phyloP scores from a whole-genome alignment of 2,113 vertebrate species.

The Dasyornis broadbenti region DNA sequence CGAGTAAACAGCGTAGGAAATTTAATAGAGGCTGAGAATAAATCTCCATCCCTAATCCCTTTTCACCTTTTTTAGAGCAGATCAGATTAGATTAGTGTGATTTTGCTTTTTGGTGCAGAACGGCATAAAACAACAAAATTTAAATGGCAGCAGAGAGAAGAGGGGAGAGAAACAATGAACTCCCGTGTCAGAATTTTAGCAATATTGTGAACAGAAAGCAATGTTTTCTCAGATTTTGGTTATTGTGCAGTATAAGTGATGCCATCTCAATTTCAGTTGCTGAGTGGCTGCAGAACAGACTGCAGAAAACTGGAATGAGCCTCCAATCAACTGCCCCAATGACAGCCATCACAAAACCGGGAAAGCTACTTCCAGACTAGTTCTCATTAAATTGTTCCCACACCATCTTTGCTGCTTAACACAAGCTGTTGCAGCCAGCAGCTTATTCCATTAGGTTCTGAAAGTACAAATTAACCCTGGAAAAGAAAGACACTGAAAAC shows the following conservation, averaged over 20 bases:
- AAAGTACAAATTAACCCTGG: not conserved
- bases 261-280: not conserved
- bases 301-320: not conserved
- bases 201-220: not conserved
- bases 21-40: conserved; percentile 37
- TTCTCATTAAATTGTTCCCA: not conserved
- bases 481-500: not conserved
- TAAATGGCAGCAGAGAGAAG: not conserved
- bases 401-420: not conserved
- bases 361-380: not conserved
- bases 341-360: not conserved
- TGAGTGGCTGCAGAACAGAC: not conserved
- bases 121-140: not conserved
- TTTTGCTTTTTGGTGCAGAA: not conserved
- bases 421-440: not conserved
- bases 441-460: not conserved
- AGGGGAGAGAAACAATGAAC: not conserved
- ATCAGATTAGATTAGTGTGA: not conserved
- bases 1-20: conserved; percentile 7
- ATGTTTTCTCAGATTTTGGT: not conserved
- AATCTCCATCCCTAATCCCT: conserved; percentile 2
- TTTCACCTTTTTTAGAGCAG: conserved; percentile 11
- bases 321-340: not conserved
- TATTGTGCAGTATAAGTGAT: not conserved
- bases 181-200: not conserved